Base-by-base conservation (phyloP, 2,113 vertebrate genomes). In the Coreoperca whiteheadi region DNA sequence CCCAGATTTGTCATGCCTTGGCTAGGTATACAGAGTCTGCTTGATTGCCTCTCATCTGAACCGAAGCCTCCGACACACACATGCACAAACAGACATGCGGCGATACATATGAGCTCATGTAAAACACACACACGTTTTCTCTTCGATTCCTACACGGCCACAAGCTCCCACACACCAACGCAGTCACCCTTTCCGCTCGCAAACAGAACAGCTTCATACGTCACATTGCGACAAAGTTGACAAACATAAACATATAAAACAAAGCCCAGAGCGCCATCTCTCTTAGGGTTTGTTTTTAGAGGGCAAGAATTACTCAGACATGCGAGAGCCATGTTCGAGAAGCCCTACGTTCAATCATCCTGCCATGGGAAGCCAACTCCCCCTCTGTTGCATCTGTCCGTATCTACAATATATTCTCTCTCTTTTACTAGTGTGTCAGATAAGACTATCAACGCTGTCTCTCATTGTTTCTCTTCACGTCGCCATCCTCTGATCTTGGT, bases 21-120 rank as follows among this genome's bases (percentile, higher is more conserved):
- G 83, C 81, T 90, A 84, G 79, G 77, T 75, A 94, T 87, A 94
- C 91, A 92, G 94, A 93, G 89, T 56, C 48, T 83, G 89, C 89
- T 87, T 91, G 91, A 94, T 93, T 91, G 88, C 82, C 85, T 91
- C 82, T 92, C 48, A 85, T 56, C 82, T 89, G 88, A 92, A 87
- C 90, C 88, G 23, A 82, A 89, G 84, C 86, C 72, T 61, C 66
- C 28, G 46, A 88, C 78, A 85, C 86, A 87, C 82, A 85, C 82
- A 86, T 39, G 51, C 60, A 63, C 87, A 80, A 64, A 82, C 74
- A 89, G 69, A 48, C 74, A 81, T 63, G 74, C 75, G 64, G 77
- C 81, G 80, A 87, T 75, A 79, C 81, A 79, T 79, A 28, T 85
- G 75, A 79, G 73, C 65, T 88, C 81, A 73, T 41, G 39, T 59